These are phyloP conservation scores for Orchesella flavescens DNA, from an alignment of 2,888 invertebrate genomes.

Conservation along the genomic window DNA sequence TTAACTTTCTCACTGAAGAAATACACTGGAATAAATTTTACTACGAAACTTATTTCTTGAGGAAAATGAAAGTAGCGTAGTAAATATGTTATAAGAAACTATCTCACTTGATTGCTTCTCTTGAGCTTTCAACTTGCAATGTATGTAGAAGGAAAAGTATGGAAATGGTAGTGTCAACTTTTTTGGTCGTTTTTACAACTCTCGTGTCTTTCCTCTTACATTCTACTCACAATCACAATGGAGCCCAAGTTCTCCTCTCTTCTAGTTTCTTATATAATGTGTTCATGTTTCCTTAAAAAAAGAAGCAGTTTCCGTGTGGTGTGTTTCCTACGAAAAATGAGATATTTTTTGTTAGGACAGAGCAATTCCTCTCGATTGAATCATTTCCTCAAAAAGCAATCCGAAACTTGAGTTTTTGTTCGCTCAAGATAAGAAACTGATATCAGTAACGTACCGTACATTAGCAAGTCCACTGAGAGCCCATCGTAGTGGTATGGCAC, in stretches of 20 bases:
- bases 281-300: no score
- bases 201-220: constrained; percentile 3
- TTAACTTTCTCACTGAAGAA: no score
- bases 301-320: no score
- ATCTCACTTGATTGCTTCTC: constrained; percentile 47
- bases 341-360: constrained; percentile 2
- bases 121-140: constrained; percentile 6
- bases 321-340: no score
- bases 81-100: constrained; percentile 48
- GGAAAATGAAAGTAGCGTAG: background rate
- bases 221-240: background rate
- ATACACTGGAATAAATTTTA: no score
- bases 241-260: background rate
- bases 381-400: constrained; percentile 52
- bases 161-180: no score
- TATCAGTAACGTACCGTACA: constrained; percentile 14
- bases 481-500: background rate
- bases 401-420: constrained; percentile 32
- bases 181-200: no score
- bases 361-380: constrained; percentile 51
- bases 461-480: constrained; percentile 1
- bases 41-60: no score
- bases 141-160: background rate
- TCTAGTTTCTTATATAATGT: no score
- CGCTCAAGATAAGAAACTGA: constrained; percentile 47